phyloP scores from a whole-genome alignment of 2,888 invertebrate species.

The Nycteola revayana region DNA sequence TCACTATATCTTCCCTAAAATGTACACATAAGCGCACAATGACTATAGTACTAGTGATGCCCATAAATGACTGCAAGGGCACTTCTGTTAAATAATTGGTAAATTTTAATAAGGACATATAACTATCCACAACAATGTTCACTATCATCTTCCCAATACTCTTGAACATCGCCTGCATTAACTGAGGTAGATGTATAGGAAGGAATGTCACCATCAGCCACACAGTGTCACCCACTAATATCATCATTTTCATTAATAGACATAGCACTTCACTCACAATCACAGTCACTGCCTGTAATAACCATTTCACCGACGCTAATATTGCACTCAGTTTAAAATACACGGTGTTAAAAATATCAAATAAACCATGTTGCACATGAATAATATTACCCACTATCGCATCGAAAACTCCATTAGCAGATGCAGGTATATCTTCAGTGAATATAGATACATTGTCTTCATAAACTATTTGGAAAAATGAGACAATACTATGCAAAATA shows the following conservation, averaged over 20 bases:
- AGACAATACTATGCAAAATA: slow-evolving; percentile 37
- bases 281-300: slow-evolving; percentile 36
- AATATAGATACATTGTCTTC: slow-evolving; percentile 67
- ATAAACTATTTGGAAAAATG: slow-evolving; percentile 66
- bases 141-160: slow-evolving; percentile 39
- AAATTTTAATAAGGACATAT: slow-evolving; percentile 58
- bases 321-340: slow-evolving; percentile 35
- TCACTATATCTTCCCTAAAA: slow-evolving; percentile 52
- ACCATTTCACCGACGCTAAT: slow-evolving; percentile 37
- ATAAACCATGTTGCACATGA: slow-evolving; percentile 39
- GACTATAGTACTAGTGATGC: slow-evolving; percentile 61
- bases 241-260: slow-evolving; percentile 48
- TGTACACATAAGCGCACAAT: slow-evolving; percentile 58
- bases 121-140: slow-evolving; percentile 46
- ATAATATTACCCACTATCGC: slow-evolving; percentile 31
- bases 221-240: slow-evolving; percentile 60
- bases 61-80: slow-evolving; percentile 70
- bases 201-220: slow-evolving; percentile 70
- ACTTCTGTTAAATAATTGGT: slow-evolving; percentile 74
- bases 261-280: slow-evolving; percentile 49
- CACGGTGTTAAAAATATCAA: slow-evolving; percentile 32
- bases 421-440: slow-evolving; percentile 63
- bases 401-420: slow-evolving; percentile 35
- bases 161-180: slow-evolving; percentile 44
- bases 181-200: slow-evolving; percentile 62